Percentiles rank a stretch among this genome's conserved stretches.
Evolutionary conservation across 1,140 invertebrate species (phyloP).

Genomic region (Pseudomyrmex dendroicus): DNA sequence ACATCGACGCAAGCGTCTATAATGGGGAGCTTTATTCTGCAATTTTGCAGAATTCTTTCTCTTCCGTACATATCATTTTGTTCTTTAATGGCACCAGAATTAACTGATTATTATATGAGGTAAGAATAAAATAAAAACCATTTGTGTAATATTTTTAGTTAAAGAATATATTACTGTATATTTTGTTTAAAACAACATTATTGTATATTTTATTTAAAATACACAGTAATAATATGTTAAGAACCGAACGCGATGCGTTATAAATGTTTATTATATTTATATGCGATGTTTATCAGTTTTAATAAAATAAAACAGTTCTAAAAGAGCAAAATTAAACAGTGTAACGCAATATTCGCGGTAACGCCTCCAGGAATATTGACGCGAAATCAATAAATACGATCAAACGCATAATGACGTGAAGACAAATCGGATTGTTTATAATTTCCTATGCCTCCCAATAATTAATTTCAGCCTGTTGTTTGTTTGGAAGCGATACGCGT

Average conservation of each 20-base stretch:
- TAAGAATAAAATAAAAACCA: background rate
- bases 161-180: background rate
- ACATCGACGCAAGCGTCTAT: background rate
- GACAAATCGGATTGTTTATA: slow-evolving; percentile 49
- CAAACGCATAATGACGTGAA: slow-evolving; percentile 45
- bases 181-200: too few species aligned
- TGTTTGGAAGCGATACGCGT: slow-evolving; percentile 22
- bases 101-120: background rate
- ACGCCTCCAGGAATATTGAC: slow-evolving; percentile 14
- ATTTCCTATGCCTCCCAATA: slow-evolving; percentile 37
- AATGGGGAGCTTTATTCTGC: background rate
- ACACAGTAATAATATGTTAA: background rate
- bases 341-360: background rate
- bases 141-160: background rate
- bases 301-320: slow-evolving; percentile 12
- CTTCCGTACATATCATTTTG: background rate
- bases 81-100: background rate
- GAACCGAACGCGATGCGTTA: background rate
- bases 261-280: background rate
- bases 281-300: slow-evolving; percentile 10
- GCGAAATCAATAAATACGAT: slow-evolving; percentile 49
- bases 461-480: slow-evolving; percentile 46
- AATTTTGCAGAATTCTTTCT: background rate
- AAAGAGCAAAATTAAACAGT: slow-evolving; percentile 3
- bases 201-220: too few species aligned